Evolutionary conservation across 1,140 invertebrate genomes (phyloP), one percentile per base, ranked within the genome.

Genomic region (Pomacea maculata): DNA sequence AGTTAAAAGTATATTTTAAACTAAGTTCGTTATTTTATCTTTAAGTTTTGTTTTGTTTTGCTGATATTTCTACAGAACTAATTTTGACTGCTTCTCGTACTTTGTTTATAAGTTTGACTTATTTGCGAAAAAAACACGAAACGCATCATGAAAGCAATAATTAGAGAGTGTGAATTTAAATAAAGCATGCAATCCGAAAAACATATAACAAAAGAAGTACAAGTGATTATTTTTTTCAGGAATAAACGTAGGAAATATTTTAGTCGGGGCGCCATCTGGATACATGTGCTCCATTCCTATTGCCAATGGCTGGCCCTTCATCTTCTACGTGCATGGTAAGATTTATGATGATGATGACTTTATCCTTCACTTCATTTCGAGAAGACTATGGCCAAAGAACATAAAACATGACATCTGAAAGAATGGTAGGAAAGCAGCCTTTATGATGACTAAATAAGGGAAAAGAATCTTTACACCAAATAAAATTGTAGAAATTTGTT

Each of bases 251-350:
- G 88, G 85, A 29, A 86, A 84, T 67, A 81, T 88, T 3, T 57
- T 88, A 21, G 78, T 84, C 3, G 83, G 86, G 14, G 72, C 81
- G 21, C 61, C 85, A 14, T 85, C 82, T 57, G 88, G 85, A 5
- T 80, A 85, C 73, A 83, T 89, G 0, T 88, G 87, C 76, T 82
- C 68, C 10, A 71, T 82, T 11, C 64, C 73, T 14, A 15, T 83
- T 15, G 76, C 79, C 17, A 78, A 82, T 63, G 86, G 86, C 7
- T 88, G 86, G 86, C 83, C 83, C 0, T 83, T 86, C 34, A 85
- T 88, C 61, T 88, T 88, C 79, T 88, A 87, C 75, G 65, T 83
- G 1, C 85, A 84, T 79, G 86, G 86, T 87, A 73, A 61, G 67
- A 45, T 45, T 45, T 45, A 25, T 45, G 34, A 45, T 45, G 6